These are phyloP conservation scores for Theodoxus fluviatilis DNA, from an alignment of 2,888 invertebrate genomes.

Conservation along the genomic window DNA sequence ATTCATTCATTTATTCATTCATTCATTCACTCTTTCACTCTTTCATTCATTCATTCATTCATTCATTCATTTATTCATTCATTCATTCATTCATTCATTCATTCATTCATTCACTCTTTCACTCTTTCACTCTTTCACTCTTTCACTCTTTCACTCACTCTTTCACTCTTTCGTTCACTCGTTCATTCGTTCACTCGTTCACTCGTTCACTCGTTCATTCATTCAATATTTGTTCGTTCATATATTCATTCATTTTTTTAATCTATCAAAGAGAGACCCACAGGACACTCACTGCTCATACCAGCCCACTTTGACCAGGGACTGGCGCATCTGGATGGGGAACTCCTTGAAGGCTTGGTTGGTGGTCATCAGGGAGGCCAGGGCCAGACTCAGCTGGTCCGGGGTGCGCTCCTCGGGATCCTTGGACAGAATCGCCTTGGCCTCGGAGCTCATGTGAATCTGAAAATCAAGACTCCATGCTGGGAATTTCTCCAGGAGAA, in stretches of 20 bases:
- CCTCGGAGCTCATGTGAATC: slow-evolving; percentile 58
- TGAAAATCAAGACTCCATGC: slow-evolving; percentile 41
- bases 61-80: no score
- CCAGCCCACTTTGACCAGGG: slow-evolving; percentile 61
- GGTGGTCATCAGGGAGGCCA: background rate
- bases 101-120: no score
- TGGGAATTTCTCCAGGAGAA: background rate
- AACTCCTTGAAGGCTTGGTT: slow-evolving; percentile 46
- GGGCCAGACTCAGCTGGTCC: slow-evolving; percentile 41
- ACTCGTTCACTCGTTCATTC: no score
- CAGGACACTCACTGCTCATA: slow-evolving; percentile 57
- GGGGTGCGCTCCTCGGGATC: slow-evolving; percentile 48
- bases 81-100: no score
- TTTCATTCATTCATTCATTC: no score
- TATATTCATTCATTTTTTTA: no score
- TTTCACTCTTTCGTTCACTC: no score
- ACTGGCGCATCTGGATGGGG: slow-evolving; percentile 64
- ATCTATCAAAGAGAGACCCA: background rate
- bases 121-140: background rate
- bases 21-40: no score
- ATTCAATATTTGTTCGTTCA: no score
- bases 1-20: no score
- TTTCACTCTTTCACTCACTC: background rate
- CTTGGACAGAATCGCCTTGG: slow-evolving; percentile 53
- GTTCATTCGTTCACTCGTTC: no score